Evolutionary conservation across 2,888 invertebrate species (phyloP), one percentile per base, ranked within the genome.

Genomic region (Lasioglossum marginatum): DNA sequence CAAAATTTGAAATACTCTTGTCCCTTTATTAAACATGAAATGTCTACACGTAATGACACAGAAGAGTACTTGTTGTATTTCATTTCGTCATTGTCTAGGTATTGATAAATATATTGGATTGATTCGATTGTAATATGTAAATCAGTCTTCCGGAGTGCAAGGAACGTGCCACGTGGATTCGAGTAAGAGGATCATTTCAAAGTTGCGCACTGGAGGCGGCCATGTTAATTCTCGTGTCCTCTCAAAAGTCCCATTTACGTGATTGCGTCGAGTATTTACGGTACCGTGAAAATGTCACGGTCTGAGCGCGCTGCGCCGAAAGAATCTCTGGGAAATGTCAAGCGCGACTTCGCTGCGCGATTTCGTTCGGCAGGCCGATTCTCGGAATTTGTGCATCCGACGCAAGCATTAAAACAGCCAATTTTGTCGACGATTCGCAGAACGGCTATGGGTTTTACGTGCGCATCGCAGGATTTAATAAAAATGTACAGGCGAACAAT

Each of bases 201-300:
- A 19, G 75, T 75, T 31, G 45, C 68, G 31, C 68, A 60, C 6
- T 12, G 6, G 3, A 12, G 43, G 12, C 27, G n/a, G 27, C 74
- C 16, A 31, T 34, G 23, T 66, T 78, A 57, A 73, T 52, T 43
- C 66, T 23, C 1, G 68, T 23, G 23, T 12, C 23, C 68, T 12
- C 68, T 52, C 27, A 73, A 52, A 79, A 52, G 73, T 14, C 19
- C 68, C 73, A 68, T 68, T 68, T 78, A n/a, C 66, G 40, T 52
- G 81, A 81, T 81, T 78, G 37, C 68, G 19, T 70, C n/a, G 40
- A 12, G 70, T 70, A 70, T 70, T 70, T 70, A 70, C 70, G 70
- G 70, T 40, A n/a, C 52, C 75, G 57, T 31, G 72, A 66, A 43
- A 83, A 76, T 63, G 34, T 72, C 63, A 76, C n/a, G 31, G 63